These are phyloP conservation scores for Phaethornis superciliosus DNA, from an alignment of 2,113 vertebrate species.

Conservation along the genomic window DNA sequence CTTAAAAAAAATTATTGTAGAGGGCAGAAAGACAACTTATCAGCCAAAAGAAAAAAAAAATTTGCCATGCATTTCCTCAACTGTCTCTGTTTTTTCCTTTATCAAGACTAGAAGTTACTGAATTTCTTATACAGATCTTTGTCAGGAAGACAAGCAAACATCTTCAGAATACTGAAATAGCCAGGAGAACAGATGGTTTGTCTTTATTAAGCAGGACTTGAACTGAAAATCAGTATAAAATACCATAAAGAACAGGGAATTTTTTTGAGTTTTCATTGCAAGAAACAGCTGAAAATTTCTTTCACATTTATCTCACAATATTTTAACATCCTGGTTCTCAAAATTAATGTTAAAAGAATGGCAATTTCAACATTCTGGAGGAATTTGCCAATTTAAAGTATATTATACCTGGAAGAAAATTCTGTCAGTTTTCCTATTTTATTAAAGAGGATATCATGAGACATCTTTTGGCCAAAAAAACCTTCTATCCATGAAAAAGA, in stretches of 20 bases:
- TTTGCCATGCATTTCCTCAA: neutral
- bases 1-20: neutral
- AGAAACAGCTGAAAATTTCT: neutral
- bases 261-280: neutral
- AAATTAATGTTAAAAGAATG: neutral
- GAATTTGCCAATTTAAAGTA: neutral
- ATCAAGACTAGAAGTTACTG: neutral
- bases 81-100: neutral
- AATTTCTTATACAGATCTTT: neutral
- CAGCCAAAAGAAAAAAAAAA: neutral
- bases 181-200: neutral
- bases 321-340: neutral
- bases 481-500: accelerated
- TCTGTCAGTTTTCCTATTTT: neutral
- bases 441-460: neutral
- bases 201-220: neutral
- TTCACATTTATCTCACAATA: neutral
- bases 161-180: neutral
- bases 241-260: neutral
- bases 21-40: neutral
- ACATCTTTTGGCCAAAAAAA: neutral
- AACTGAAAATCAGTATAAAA: neutral
- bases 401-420: neutral
- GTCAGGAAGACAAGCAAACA: neutral
- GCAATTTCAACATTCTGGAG: neutral